These are phyloP conservation scores for Epizoanthus scotinus DNA, from an alignment of 92 coral and sea anemone genomes.

Conservation along the genomic window DNA sequence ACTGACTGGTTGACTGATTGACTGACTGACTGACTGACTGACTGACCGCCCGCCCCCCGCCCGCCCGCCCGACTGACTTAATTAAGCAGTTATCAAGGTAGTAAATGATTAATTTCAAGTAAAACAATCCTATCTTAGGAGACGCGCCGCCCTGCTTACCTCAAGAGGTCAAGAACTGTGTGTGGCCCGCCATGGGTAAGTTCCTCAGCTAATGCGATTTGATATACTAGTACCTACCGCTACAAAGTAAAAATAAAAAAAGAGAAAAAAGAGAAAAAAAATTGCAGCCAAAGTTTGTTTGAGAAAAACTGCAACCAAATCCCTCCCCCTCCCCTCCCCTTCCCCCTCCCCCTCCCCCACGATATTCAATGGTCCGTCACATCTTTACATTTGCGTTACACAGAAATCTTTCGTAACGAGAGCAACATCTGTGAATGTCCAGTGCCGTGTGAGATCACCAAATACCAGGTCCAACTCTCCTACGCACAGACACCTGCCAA, in stretches of 20 bases:
- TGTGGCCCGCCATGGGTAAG: conserved; percentile 99
- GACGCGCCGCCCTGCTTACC: conserved; percentile 94
- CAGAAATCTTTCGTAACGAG: conserved; percentile 94
- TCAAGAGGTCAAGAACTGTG: conserved; percentile 92
- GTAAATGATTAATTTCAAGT: not conserved
- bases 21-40: no score
- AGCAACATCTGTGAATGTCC: conserved; percentile 97
- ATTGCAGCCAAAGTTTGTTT: not conserved
- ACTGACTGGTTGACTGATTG: no score
- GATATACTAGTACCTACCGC: no score
- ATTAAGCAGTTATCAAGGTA: no score
- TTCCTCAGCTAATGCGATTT: not conserved
- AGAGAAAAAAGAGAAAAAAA: not conserved
- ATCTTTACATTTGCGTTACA: not conserved
- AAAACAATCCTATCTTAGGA: conserved; percentile 41
- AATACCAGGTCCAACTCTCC: conserved; percentile 89
- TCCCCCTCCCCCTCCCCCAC: no score
- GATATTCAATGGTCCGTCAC: no score
- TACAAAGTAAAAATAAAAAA: no score
- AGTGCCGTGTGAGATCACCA: conserved; percentile 96
- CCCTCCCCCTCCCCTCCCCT: no score
- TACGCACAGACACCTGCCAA: conserved; percentile 99
- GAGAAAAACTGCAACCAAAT: no score
- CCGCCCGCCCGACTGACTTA: no score
- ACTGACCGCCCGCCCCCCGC: no score